A percentile compares a stretch with the other conserved stretches of the same genome.
These are phyloP conservation scores for Styela plicata DNA, from an alignment of 23 tunicate genomes.

Conservation along the genomic window DNA sequence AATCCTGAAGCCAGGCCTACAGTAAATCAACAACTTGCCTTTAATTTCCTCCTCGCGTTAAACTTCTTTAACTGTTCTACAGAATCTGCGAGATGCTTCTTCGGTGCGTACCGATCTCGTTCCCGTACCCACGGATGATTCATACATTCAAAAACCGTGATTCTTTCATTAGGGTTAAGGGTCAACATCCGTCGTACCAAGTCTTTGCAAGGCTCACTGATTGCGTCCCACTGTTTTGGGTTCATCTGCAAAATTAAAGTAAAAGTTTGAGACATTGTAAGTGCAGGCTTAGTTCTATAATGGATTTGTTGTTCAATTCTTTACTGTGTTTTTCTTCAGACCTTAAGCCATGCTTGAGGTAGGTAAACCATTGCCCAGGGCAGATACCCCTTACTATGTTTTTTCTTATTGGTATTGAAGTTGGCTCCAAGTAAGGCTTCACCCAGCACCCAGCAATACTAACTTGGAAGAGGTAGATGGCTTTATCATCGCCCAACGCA, in stretches of 20 bases:
- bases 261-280: neutral
- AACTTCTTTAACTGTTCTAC: slow-evolving; percentile 76
- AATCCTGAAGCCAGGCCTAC: no score
- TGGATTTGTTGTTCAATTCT: no score
- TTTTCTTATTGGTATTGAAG: no score
- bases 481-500: no score
- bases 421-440: no score
- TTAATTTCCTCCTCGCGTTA: slow-evolving; percentile 82
- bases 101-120: slow-evolving; percentile 64
- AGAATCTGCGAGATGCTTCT: slow-evolving; percentile 51
- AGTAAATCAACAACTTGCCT: slow-evolving; percentile 50
- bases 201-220: slow-evolving; percentile 65
- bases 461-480: no score
- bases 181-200: slow-evolving; percentile 77
- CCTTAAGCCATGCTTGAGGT: no score
- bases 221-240: slow-evolving; percentile 66
- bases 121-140: slow-evolving; percentile 94
- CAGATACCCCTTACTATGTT: no score
- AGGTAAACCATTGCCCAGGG: no score
- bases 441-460: no score
- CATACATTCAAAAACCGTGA: slow-evolving; percentile 85
- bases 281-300: no score
- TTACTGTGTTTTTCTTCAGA: no score
- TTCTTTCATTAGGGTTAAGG: slow-evolving; percentile 78
- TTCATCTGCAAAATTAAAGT: slow-evolving; percentile 56